A percentile compares a stretch with the other conserved stretches of the same genome.
phyloP scores from a whole-genome alignment of 2,113 vertebrate species.

The Desmodus rotundus region DNA sequence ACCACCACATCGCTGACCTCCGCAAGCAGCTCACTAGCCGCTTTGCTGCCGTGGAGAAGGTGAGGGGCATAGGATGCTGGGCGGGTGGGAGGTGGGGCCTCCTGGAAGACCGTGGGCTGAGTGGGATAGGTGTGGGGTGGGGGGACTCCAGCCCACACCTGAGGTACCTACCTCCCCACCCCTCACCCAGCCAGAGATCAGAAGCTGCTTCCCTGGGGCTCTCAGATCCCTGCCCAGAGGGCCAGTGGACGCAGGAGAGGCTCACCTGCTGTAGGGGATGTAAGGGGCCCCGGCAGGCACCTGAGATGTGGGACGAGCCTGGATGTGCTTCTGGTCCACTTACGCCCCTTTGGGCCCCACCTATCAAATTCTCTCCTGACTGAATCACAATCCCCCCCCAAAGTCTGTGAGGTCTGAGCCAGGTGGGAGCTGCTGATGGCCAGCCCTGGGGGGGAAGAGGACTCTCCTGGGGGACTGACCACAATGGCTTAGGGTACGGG shows the following conservation, averaged over 20 bases:
- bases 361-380: background rate
- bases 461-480: background rate
- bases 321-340: rapidly evolving
- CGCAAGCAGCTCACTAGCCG: constrained; percentile 95
- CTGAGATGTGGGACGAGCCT: background rate
- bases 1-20: constrained; percentile 94
- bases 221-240: background rate
- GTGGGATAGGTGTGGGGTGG: background rate
- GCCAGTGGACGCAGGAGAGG: background rate
- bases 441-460: too few species aligned
- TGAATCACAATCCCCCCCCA: rapidly evolving
- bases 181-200: background rate
- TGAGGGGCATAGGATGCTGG: constrained; percentile 52
- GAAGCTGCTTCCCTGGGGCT: background rate
- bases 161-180: background rate
- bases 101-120: background rate
- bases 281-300: rapidly evolving
- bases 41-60: constrained; percentile 92
- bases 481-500: background rate
- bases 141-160: rapidly evolving
- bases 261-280: rapidly evolving
- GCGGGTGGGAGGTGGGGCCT: rapidly evolving
- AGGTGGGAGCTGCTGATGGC: background rate
- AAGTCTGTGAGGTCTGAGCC: background rate
- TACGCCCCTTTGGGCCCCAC: background rate